Evolutionary conservation across 2,888 invertebrate species (phyloP).

Genomic region (Eilema caniola): DNA sequence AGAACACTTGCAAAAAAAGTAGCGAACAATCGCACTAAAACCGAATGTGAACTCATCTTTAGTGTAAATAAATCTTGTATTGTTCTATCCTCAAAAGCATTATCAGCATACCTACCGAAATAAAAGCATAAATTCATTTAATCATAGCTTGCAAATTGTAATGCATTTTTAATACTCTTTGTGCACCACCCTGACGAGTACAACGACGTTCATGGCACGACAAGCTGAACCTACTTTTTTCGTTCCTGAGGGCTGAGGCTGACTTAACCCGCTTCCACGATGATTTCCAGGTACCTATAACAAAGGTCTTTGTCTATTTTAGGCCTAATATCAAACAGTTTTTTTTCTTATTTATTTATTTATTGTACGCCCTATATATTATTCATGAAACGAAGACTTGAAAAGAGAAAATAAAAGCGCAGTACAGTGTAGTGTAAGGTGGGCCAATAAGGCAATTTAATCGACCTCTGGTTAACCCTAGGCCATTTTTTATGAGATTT

Average conservation of each 20-base stretch:
- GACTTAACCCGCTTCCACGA: not conserved
- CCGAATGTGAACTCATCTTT: not conserved
- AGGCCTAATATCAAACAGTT: no score
- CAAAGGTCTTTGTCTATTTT: no score
- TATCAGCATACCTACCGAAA: constrained; percentile 3
- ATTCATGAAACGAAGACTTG: no score
- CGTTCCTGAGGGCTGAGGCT: not conserved
- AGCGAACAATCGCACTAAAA: not conserved
- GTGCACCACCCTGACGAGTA: not conserved
- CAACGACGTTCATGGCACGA: not conserved
- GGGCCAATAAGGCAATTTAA: no score
- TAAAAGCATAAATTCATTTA: not conserved
- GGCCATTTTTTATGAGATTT: no score
- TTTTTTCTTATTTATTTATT: no score
- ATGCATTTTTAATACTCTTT: not conserved
- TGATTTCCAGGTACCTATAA: not conserved
- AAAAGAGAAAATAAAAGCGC: no score
- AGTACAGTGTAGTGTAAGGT: no score
- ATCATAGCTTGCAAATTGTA: not conserved
- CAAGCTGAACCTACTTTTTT: not conserved
- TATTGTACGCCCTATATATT: no score
- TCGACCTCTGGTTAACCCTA: no score
- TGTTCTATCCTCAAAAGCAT: constrained; percentile 8
- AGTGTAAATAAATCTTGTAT: not conserved
- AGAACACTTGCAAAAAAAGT: not conserved